phyloP scores from a whole-genome alignment of 2,113 vertebrate genomes.

The Ranitomeya variabilis region DNA sequence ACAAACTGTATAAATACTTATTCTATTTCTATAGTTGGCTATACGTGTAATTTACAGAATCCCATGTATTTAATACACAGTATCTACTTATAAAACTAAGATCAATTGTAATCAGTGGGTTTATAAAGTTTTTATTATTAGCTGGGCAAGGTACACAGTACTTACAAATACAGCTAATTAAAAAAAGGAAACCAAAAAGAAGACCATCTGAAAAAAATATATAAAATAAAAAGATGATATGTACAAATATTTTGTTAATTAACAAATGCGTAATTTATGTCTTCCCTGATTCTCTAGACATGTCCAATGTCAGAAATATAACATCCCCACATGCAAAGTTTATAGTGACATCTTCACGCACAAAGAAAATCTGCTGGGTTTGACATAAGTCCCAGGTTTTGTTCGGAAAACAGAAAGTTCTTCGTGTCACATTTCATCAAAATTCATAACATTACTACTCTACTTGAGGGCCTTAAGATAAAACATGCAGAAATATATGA shows the following conservation, averaged over 20 bases:
- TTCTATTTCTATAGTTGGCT: no score
- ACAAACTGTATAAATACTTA: no score
- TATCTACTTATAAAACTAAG: no score
- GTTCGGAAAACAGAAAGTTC: background rate
- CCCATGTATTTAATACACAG: background rate
- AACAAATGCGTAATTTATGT: slow-evolving; percentile 58
- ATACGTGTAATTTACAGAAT: background rate
- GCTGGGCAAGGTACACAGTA: slow-evolving; percentile 74
- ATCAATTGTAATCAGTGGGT: background rate
- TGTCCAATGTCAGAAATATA: slow-evolving; percentile 39
- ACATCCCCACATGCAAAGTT: slow-evolving; percentile 61
- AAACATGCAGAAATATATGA: no score
- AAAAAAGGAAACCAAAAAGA: slow-evolving; percentile 71
- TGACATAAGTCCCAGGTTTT: background rate
- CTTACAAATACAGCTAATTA: slow-evolving; percentile 77
- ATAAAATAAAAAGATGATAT: slow-evolving; percentile 71
- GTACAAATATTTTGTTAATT: slow-evolving; percentile 65
- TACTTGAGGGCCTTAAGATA: background rate
- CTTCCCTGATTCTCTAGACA: slow-evolving; percentile 47
- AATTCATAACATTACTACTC: background rate
- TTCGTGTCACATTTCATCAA: background rate
- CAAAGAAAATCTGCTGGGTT: background rate
- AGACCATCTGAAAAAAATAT: slow-evolving; percentile 73
- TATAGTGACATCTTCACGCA: background rate
- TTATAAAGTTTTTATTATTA: slow-evolving; percentile 74